Conservation (phyloP, 2,888 invertebrate species). For the Caenorhabditis panamensis region DNA sequence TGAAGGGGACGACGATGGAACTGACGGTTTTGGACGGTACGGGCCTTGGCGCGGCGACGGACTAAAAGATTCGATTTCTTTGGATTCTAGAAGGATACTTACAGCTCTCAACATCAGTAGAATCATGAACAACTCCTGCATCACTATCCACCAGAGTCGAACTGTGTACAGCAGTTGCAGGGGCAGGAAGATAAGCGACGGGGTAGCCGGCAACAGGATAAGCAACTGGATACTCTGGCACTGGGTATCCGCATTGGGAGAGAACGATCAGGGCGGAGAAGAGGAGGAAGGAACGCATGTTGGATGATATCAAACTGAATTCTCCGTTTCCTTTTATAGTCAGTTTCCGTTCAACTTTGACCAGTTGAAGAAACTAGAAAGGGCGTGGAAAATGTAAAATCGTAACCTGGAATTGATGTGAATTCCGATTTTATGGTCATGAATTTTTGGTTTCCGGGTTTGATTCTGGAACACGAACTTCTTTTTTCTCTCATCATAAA, state of each 20-base stretch:
- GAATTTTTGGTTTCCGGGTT: background rate
- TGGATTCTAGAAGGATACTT: background rate
- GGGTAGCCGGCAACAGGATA: constrained; percentile 2
- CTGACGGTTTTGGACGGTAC: constrained; percentile 27
- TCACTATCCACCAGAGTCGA: background rate
- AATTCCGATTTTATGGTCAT: background rate
- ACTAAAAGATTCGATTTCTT: constrained; percentile 20
- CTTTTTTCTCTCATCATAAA: too few relatives aligned
- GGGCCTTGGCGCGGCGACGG: constrained; percentile 40
- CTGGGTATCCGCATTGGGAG: constrained; percentile 17
- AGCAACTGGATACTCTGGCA: constrained; percentile 20
- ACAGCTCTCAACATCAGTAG: background rate
- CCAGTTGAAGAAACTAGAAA: background rate
- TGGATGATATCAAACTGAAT: too few relatives aligned
- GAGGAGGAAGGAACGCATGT: background rate
- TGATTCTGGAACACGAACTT: too few relatives aligned
- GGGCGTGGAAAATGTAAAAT: background rate
- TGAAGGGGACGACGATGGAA: constrained; percentile 47
- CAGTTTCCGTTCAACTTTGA: background rate
- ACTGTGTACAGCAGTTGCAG: background rate
- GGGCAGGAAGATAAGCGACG: background rate
- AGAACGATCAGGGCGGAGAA: background rate
- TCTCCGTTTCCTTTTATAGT: too few relatives aligned
- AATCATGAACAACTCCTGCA: background rate
- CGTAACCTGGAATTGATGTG: background rate